Evolutionary conservation across 2,888 invertebrate species (phyloP), one percentile per base, ranked within the genome.

Genomic region (Chaetogeoica ovagalla): DNA sequence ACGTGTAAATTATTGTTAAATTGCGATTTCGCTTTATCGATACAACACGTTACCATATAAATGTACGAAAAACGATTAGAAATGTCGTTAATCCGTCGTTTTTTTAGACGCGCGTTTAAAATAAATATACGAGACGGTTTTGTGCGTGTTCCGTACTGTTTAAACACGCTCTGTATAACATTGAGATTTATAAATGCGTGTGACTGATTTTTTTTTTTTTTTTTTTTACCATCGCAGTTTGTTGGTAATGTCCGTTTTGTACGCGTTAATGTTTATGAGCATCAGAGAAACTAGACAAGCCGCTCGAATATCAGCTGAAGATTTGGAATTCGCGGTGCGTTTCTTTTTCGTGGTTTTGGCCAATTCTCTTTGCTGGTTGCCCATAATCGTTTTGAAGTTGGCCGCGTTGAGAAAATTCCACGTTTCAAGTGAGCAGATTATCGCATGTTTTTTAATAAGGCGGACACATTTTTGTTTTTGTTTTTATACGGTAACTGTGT

Each of bases 261-360:
- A 92, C 85, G 86, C 87, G 11, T 89, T 89, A 0, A 89, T 92
- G 86, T 90, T 91, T 82, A 85, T 89, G 68, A 91, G 90, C 81
- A 90, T 92, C 83, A 89, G 89, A 87, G 87, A 86, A 83, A 91
- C 91, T 0, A 87, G 91, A 57, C 87, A 88, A 81, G 89, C 89
- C 11, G 90, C 90, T 15, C 88, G 90, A 2, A 84, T 90, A 52
- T 88, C 89, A 21, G 86, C 88, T 57, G 87, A 89, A 43, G 91
- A 92, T 83, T 89, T 89, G 82, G 90, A 91, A 83, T 90, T 92
- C 84, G 91, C 91, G 0, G 86, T 91, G 37, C 86, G 90, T 82
- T 91, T 92, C 85, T 91, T 92, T 84, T 89, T 91, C 84, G 92
- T 92, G 83, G 91, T 92, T 0, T 84, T 92, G 43, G 91, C 92